These are phyloP conservation scores for Tiliacea aurago DNA, from an alignment of 2,888 invertebrate species.

Conservation along the genomic window DNA sequence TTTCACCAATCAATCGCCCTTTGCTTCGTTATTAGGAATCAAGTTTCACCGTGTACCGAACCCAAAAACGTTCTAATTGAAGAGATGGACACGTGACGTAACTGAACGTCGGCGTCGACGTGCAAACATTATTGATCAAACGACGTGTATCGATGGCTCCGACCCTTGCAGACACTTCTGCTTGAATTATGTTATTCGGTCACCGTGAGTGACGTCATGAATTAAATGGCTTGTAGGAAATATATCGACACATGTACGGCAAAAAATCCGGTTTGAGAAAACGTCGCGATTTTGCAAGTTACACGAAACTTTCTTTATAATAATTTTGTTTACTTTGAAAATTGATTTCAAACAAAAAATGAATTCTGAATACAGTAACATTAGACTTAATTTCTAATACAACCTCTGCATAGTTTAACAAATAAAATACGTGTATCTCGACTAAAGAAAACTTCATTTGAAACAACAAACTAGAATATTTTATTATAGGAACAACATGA, in stretches of 20 bases:
- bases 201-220: background rate
- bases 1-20: constrained; percentile 5
- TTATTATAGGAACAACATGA: constrained; percentile 7
- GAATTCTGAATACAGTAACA: background rate
- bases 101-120: constrained; percentile 24
- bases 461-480: constrained; percentile 13
- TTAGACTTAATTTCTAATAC: background rate
- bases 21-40: constrained; percentile 25
- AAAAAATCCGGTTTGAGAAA: background rate
- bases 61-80: constrained; percentile 27
- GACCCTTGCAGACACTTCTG: constrained; percentile 36
- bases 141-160: constrained; percentile 54
- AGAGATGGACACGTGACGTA: constrained; percentile 44
- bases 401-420: background rate
- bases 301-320: background rate
- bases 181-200: constrained; percentile 42
- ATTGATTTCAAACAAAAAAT: background rate
- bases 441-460: constrained; percentile 8
- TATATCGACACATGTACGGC: background rate
- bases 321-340: background rate
- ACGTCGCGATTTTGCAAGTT: background rate
- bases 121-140: constrained; percentile 66
- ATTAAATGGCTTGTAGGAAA: constrained; percentile 18
- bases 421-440: background rate
- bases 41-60: background rate